phyloP scores from a whole-genome alignment of 1,140 invertebrate species.

The Ruditapes philippinarum region DNA sequence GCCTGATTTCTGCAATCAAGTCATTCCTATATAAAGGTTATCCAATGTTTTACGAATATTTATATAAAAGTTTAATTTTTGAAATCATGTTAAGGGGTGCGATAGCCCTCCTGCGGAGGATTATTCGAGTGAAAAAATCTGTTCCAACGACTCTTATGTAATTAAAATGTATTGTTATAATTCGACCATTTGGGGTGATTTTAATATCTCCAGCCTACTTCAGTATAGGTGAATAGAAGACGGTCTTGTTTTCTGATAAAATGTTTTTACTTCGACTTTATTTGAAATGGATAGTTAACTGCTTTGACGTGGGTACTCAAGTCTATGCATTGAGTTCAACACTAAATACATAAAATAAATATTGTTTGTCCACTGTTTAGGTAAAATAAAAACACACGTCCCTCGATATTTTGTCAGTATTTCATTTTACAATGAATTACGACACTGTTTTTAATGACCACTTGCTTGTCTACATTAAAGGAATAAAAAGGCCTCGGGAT shows the following conservation, averaged over 20 bases:
- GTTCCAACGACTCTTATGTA: neutral
- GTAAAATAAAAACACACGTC: conserved; percentile 15
- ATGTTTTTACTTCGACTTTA: conserved; percentile 15
- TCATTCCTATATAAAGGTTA: neutral
- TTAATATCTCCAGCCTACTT: neutral
- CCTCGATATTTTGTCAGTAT: neutral
- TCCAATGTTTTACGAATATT: neutral
- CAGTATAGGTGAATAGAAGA: neutral
- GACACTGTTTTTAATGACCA: conserved; percentile 1
- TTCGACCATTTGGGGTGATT: neutral
- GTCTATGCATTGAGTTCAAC: neutral
- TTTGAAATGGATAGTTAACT: neutral
- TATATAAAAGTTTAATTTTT: conserved; percentile 14
- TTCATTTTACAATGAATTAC: conserved; percentile 7
- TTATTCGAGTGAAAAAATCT: conserved; percentile 11
- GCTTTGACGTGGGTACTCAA: neutral
- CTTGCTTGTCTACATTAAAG: conserved; percentile 3
- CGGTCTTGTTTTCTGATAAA: neutral
- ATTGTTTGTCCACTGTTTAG: conserved; percentile 4
- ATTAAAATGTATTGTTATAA: conserved; percentile 24
- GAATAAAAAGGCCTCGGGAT: neutral
- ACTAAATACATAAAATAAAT: conserved; percentile 29
- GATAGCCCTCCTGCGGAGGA: neutral
- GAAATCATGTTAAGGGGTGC: neutral
- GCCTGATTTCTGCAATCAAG: neutral